Evolutionary conservation across 2,797 vertebrate species (phyloP), one percentile per base, ranked within the genome.

Genomic region (Myotis vivesi): DNA sequence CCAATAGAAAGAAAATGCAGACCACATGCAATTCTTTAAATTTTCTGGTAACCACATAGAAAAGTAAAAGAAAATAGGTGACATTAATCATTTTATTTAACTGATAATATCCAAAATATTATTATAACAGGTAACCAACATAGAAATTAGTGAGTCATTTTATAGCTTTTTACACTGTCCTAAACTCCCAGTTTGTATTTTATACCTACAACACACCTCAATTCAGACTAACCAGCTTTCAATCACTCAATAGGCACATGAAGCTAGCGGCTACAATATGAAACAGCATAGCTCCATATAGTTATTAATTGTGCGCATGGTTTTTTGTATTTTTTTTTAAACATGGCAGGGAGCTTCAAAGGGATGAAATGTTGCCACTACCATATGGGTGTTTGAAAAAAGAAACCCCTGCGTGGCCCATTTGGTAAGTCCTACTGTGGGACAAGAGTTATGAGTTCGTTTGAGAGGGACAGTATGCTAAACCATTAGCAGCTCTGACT

Each of bases 11-110:
- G 49, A 22, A 33, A 85, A 77, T 13, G 0, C 41, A 72, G 92
- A 44, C 17, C 2, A 66, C 1, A 33, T 7, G 15, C 51, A 5
- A 46, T 77, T 68, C 28, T 81, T 83, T n/a, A 87, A 20, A 66
- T 62, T 77, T 96, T 71, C n/a, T 86, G 38, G 22, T 84, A 66
- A 72, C 16, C 71, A 41, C 4, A 81, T 49, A 72, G 33, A 69
- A 87, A 44, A 64, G 6, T 33, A 93, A 86, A 84, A 71, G 22
- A 38, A n/a, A 88, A 41, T 0, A 13, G 7, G 0, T 36, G 20
- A 68, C 62, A 76, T 66, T 46, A 69, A 68, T 71, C 30, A 41
- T 64, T 91, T 94, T 77, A 55, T 82, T 73, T 82, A 46, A 22
- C 1, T 2, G 64, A 91, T 46, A 49, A 53, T 53, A 53, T 15